phyloP scores from a whole-genome alignment of 2,797 vertebrate genomes.

The Microcaecilia unicolor region DNA sequence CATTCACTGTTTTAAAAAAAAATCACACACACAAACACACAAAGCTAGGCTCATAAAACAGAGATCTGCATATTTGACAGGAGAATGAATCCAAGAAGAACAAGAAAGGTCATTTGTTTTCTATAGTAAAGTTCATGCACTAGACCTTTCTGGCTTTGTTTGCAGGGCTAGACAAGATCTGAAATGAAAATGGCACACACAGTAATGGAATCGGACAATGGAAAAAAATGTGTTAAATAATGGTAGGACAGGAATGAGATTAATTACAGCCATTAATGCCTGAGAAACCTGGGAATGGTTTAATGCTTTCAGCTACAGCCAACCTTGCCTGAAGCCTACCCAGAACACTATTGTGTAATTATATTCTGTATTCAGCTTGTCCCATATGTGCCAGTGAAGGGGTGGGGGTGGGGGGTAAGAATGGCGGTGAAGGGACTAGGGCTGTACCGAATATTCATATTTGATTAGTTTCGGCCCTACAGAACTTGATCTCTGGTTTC shows the following conservation, averaged over 20 bases:
- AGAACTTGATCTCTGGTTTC: too few relatives aligned
- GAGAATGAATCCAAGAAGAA: too few relatives aligned
- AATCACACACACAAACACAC: not conserved
- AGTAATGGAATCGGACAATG: not conserved
- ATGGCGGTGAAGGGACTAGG: too few relatives aligned
- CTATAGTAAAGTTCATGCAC: too few relatives aligned
- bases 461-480: too few relatives aligned
- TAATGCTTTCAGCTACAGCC: slow-evolving; percentile 1
- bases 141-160: too few relatives aligned
- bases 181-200: not conserved
- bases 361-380: not conserved
- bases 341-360: not conserved
- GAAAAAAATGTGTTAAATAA: slow-evolving; percentile 1
- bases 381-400: not conserved
- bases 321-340: not conserved
- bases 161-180: not conserved
- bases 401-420: too few relatives aligned
- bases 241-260: slow-evolving; percentile 6
- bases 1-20: not conserved
- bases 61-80: too few relatives aligned
- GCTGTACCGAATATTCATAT: too few relatives aligned
- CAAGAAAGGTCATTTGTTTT: too few relatives aligned
- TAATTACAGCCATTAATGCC: slow-evolving; percentile 14
- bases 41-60: not conserved
- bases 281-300: not conserved